These are phyloP conservation scores for Acestrorhynchus altus DNA, from an alignment of 2,797 vertebrate genomes.

Conservation along the genomic window DNA sequence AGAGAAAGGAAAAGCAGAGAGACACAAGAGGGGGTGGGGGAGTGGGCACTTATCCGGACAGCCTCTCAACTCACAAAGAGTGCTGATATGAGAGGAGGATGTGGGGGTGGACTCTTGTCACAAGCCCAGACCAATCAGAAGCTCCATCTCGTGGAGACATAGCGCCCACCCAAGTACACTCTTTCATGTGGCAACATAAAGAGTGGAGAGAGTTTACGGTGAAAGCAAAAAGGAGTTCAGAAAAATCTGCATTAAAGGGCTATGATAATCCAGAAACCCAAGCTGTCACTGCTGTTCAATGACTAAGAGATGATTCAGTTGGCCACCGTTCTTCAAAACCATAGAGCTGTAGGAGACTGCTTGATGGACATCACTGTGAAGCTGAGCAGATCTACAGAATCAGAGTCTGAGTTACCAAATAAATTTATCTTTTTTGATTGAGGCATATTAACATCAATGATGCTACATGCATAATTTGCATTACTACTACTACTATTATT, in stretches of 20 bases:
- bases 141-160: conserved; percentile 55
- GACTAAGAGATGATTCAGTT: conserved; percentile 21
- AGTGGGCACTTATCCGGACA: conserved; percentile 19
- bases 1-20: conserved; percentile 7
- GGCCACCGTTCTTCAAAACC: not conserved
- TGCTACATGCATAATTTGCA: not conserved
- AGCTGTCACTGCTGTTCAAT: not conserved
- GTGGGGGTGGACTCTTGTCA: conserved; percentile 54
- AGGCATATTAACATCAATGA: not conserved
- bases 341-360: not conserved
- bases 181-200: conserved; percentile 37
- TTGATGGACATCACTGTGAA: not conserved
- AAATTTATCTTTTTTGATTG: not conserved
- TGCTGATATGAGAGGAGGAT: conserved; percentile 49
- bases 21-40: not conserved
- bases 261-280: not conserved
- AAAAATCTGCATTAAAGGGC: conserved; percentile 22
- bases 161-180: conserved; percentile 33
- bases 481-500: no score
- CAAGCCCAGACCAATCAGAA: conserved; percentile 52
- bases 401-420: not conserved
- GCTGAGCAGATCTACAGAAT: not conserved
- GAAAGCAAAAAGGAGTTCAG: conserved; percentile 26
- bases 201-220: conserved; percentile 24
- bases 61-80: conserved; percentile 37